Conservation (phyloP, 1,140 invertebrate species). For the Brachionus koreanus region DNA sequence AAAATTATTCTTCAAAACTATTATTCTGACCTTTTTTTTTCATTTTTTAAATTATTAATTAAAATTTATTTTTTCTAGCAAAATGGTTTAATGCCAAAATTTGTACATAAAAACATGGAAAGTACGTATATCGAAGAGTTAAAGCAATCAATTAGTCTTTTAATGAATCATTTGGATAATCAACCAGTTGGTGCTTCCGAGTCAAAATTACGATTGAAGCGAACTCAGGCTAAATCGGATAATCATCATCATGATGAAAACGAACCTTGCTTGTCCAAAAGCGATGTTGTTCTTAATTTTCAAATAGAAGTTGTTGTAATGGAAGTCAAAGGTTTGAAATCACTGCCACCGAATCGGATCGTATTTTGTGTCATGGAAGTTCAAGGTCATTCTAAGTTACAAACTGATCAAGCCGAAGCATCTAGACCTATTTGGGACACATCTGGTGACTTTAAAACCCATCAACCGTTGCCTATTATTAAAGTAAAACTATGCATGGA, state of each 20-base stretch:
- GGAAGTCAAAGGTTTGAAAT: conserved; percentile 97
- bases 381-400: conserved; percentile 88
- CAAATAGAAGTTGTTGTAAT: conserved; percentile 93
- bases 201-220: conserved; percentile 70
- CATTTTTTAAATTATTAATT: background rate
- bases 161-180: conserved; percentile 98
- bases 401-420: conserved; percentile 97
- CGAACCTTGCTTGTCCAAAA: conserved; percentile 70
- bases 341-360: conserved; percentile 88
- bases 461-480: conserved; percentile 88
- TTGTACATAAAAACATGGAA: conserved; percentile 99
- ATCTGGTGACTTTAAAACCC: conserved; percentile 96
- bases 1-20: too few species aligned
- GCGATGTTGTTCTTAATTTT: conserved; percentile 93
- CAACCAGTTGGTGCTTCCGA: conserved; percentile 88
- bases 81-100: conserved; percentile 97
- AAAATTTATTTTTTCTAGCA: conserved; percentile 56
- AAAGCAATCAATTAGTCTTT: conserved; percentile 89
- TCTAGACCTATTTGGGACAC: conserved; percentile 76
- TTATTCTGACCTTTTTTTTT: too few species aligned
- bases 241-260: conserved; percentile 46
- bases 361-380: conserved; percentile 99
- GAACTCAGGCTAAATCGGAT: conserved; percentile 9
- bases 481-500: conserved; percentile 95
- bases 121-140: conserved; percentile 96